Evolutionary conservation across 2,113 vertebrate species (phyloP).

Genomic region (Aldabrachelys gigantea): DNA sequence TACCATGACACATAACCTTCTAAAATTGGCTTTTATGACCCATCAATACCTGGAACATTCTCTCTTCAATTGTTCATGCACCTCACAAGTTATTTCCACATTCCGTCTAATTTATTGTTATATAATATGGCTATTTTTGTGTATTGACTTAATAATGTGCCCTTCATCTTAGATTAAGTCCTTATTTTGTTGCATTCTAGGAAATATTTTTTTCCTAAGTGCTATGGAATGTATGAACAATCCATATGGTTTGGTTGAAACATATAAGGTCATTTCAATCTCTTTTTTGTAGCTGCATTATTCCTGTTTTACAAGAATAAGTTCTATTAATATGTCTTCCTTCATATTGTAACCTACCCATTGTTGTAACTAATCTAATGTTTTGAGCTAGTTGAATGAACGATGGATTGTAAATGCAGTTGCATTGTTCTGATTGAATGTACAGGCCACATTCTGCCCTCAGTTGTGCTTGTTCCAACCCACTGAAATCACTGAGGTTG

Average conservation of each 20-base stretch:
- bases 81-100: slow-evolving; percentile 7
- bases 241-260: not conserved
- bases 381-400: not conserved
- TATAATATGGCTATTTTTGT: slow-evolving; percentile 9
- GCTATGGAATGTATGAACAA: not conserved
- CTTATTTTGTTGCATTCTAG: not conserved
- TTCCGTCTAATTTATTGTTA: slow-evolving; percentile 32
- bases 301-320: not conserved
- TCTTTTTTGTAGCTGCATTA: not conserved
- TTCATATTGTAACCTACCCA: not conserved
- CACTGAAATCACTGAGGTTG: not conserved
- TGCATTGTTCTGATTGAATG: not conserved
- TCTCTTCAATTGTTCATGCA: slow-evolving; percentile 49
- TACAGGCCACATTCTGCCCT: not conserved
- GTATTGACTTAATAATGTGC: not conserved
- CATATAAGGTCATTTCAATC: not conserved
- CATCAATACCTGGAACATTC: slow-evolving; percentile 10
- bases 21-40: slow-evolving; percentile 45
- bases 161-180: not conserved
- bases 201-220: rapidly evolving
- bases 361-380: not conserved
- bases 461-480: not conserved
- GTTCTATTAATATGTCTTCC: not conserved
- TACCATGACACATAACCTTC: not conserved
- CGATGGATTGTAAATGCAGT: not conserved